phyloP scores from a whole-genome alignment of 2,888 invertebrate genomes.

The Ectemnius lituratus region DNA sequence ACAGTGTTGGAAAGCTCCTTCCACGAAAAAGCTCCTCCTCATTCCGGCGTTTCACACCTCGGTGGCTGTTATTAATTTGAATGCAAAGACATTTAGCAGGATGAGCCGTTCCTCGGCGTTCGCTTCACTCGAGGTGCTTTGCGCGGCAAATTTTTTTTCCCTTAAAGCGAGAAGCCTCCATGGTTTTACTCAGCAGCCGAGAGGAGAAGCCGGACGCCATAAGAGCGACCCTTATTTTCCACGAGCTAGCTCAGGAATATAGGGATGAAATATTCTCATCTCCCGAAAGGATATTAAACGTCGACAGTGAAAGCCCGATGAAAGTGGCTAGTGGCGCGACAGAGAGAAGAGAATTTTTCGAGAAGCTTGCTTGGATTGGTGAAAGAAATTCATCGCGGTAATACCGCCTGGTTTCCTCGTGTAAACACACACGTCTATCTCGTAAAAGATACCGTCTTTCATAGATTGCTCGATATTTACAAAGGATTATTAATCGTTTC shows the following conservation, averaged over 20 bases:
- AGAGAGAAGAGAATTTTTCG: constrained; percentile 19
- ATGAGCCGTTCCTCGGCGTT: neutral
- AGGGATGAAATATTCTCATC: constrained; percentile 30
- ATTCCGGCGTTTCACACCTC: too few species aligned
- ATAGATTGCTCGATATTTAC: too few species aligned
- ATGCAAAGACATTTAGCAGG: neutral
- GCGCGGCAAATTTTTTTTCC: neutral
- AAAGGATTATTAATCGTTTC: too few species aligned
- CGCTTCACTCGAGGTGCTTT: neutral
- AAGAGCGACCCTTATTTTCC: constrained; percentile 19
- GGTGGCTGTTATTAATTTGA: too few species aligned
- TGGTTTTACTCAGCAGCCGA: neutral
- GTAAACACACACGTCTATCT: neutral
- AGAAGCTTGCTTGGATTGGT: too few species aligned
- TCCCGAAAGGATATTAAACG: constrained; percentile 40
- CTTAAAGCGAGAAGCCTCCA: neutral
- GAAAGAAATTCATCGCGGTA: constrained; percentile 1
- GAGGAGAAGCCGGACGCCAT: neutral
- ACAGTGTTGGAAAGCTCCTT: too few species aligned
- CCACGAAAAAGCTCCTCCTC: too few species aligned
- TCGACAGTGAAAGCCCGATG: constrained; percentile 1
- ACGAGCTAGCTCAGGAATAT: constrained; percentile 1
- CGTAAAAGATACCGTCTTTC: too few species aligned
- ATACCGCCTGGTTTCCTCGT: neutral
- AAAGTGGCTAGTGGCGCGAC: constrained; percentile 7